Evolutionary conservation across 2,888 invertebrate species (phyloP), one percentile per base, ranked within the genome.

Genomic region (Aelia acuminata): DNA sequence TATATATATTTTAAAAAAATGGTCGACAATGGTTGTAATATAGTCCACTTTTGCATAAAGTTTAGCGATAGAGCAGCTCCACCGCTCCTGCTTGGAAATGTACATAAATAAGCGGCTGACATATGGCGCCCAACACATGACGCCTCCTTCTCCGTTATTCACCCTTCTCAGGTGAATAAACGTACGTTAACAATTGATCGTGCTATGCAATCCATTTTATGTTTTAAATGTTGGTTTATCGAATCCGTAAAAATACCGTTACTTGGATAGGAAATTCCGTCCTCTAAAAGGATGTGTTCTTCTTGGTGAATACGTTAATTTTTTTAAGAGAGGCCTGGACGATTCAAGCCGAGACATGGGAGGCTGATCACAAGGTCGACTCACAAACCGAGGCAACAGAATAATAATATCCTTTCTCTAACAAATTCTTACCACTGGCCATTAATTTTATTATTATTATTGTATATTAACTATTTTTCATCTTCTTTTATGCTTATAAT

Each of bases 41-140:
- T n/a, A n/a, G n/a, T n/a, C 4, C 11, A 1, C 13, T 35, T 18
- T 35, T 20, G 63, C 20, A 7, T 35, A 31, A 35, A 70, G 63
- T 70, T 70, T 70, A 63, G 35, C 31, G 35, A 63, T 3, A 31
- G 63, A 63, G 31, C 3, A 0, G 15, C n/a, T 3, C 53, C 3
- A 20, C 63, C 8, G 7, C 18, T 47, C 0, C 80, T 80, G 43
- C 22, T 80, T 80, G 43, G 80, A 80, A 80, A 80, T 80, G 43
- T 43, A 47, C 80, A 80, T 80, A 43, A 3, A 80, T 80, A 43
- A 80, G 3, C 10, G 43, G 3, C n/a, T 80, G 43, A 80, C 80
- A 80, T 43, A 43, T 80, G 43, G 43, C 43, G 80, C n/a, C 22
- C 43, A 80, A 43, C 80, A 80, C 80, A 80, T 80, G 80, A 4